Evolutionary conservation across 2,888 invertebrate species (phyloP).

Genomic region (Epinotia brunnichana): DNA sequence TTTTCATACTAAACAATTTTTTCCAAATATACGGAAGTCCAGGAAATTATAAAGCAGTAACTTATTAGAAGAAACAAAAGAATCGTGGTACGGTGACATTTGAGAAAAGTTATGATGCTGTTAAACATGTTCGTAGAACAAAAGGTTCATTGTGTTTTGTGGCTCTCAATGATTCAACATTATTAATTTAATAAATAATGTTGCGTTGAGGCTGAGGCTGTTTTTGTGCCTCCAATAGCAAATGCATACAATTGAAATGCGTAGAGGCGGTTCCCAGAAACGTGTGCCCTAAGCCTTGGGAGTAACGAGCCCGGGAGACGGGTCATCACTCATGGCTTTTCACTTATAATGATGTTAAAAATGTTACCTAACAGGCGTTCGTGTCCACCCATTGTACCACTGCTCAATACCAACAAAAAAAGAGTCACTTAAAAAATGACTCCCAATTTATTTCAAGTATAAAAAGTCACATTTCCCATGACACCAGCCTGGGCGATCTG

Average conservation of each 20-base stretch:
- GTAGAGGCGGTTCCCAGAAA: slow-evolving; percentile 39
- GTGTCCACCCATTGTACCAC: slow-evolving; percentile 81
- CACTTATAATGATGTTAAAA: slow-evolving; percentile 84
- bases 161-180: slow-evolving; percentile 8
- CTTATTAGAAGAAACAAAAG: slow-evolving; percentile 46
- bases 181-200: slow-evolving; percentile 21
- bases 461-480: slow-evolving; percentile 79
- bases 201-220: slow-evolving; percentile 16
- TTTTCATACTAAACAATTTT: slow-evolving; percentile 52
- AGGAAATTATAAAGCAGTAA: slow-evolving; percentile 44
- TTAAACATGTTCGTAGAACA: slow-evolving; percentile 24
- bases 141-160: slow-evolving; percentile 8
- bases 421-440: slow-evolving; percentile 75
- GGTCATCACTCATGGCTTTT: slow-evolving; percentile 77
- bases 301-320: slow-evolving; percentile 53
- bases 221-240: slow-evolving; percentile 5
- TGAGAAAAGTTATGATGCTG: slow-evolving; percentile 45
- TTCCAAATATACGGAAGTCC: slow-evolving; percentile 57
- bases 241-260: slow-evolving; percentile 29
- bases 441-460: slow-evolving; percentile 80
- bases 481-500: slow-evolving; percentile 75
- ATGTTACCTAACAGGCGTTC: slow-evolving; percentile 79
- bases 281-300: slow-evolving; percentile 41
- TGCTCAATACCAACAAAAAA: slow-evolving; percentile 72
- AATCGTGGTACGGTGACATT: slow-evolving; percentile 26